Evolutionary conservation across 2,797 vertebrate genomes (phyloP), one percentile per base, ranked within the genome.

Genomic region (Glyptemys insculpta): DNA sequence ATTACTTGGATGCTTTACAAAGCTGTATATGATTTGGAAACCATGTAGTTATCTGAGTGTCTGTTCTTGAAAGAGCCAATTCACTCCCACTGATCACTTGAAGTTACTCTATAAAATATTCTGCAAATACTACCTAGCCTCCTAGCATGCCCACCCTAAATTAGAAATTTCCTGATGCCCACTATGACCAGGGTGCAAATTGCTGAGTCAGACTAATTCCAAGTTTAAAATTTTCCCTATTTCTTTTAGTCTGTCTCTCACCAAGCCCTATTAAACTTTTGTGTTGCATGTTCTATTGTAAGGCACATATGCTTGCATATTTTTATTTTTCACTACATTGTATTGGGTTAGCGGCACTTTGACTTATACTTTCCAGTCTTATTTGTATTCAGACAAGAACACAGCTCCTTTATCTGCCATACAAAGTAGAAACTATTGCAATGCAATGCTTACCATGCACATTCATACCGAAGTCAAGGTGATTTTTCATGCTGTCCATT

Each of bases 281-380:
- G 9, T 76, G 34, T 47, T 12, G 34, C n/a, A 14, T 27, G 56
- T 84, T 19, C n/a, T 49, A 52, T 4, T 59, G 81, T 72, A 84
- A 0, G 0, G n/a, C 65, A 85, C 78, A 74, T 21, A 91, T 86
- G 68, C 84, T 1, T 25, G 50, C 25, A 72, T 72, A 47, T 52
- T 25, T 89, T 95, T 92, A 85, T 86, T 94, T 78, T 93, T 41
- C 53, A 86, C 91, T 92, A 65, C 68, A 57, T 41, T 78, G 2
- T 49, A 44, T 3, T n/a, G 57, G 21, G 62, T 82, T 86, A 96
- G 91, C 72, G 25, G 57, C 53, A 80, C 62, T 18, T 47, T 87
- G 81, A 85, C 37, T 34, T n/a, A 16, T 15, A 85, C 79, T 85
- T 96, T 91, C 16, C 62, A 89, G 59, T 27, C 41, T 92, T 74